Percentiles rank a stretch among this genome's conserved stretches.
phyloP scores from a whole-genome alignment of 2,113 vertebrate species.

The Synodontis membranacea region DNA sequence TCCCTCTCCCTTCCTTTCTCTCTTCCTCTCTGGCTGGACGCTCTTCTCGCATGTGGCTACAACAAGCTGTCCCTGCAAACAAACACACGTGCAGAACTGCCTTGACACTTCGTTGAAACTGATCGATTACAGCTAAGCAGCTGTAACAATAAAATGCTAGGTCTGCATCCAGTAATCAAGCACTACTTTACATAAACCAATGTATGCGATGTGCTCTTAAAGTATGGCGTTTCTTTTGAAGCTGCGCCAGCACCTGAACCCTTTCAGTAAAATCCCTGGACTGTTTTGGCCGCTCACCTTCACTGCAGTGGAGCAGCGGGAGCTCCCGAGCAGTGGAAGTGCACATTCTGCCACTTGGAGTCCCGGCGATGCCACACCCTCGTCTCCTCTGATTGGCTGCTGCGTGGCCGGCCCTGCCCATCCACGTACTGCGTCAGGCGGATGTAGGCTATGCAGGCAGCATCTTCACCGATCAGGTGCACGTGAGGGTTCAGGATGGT shows the following conservation, averaged over 20 bases:
- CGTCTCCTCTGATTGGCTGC: slow-evolving; percentile 95
- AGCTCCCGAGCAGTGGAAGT: slow-evolving; percentile 96
- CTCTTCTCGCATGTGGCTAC: slow-evolving; percentile 58
- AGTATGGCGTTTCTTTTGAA: not conserved
- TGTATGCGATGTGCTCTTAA: no score
- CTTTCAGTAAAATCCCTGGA: not conserved
- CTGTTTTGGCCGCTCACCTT: slow-evolving; percentile 70
- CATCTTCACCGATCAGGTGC: slow-evolving; percentile 93
- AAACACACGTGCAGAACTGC: not conserved
- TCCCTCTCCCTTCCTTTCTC: slow-evolving; percentile 42
- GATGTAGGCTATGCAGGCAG: slow-evolving; percentile 96
- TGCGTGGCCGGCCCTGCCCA: slow-evolving; percentile 86
- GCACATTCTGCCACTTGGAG: slow-evolving; percentile 96
- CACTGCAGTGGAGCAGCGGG: slow-evolving; percentile 93
- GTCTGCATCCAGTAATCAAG: not conserved
- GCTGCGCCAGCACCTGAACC: not conserved
- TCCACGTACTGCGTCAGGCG: slow-evolving; percentile 95
- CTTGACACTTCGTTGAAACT: not conserved
- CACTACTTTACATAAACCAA: not conserved
- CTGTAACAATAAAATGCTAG: not conserved
- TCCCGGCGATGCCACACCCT: slow-evolving; percentile 96
- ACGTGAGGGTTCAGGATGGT: slow-evolving; percentile 97
- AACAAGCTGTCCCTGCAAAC: slow-evolving; percentile 58
- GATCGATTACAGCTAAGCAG: not conserved
- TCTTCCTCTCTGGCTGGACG: slow-evolving; percentile 61